phyloP scores from a whole-genome alignment of 2,113 vertebrate species.

The Lagopus muta region DNA sequence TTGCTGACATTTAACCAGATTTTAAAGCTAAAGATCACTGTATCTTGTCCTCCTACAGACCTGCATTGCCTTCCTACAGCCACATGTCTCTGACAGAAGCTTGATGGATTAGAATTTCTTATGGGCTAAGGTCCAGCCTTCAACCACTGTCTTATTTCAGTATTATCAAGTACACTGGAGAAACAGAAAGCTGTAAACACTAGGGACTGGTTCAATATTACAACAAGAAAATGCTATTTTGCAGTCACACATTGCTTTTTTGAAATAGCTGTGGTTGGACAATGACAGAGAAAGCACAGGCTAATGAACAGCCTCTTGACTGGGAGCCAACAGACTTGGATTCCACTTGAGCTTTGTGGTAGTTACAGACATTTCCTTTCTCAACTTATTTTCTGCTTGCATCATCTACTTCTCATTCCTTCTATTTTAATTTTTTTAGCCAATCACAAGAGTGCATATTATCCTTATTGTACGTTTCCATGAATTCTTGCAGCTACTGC shows the following conservation, averaged over 20 bases:
- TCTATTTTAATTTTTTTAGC: neutral
- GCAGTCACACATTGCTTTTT: neutral
- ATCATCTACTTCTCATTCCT: neutral
- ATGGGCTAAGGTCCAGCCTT: neutral
- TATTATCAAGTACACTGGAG: neutral
- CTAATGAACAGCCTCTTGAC: neutral
- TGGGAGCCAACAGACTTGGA: neutral
- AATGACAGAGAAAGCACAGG: neutral
- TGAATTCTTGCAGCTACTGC: neutral
- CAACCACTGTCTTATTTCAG: neutral
- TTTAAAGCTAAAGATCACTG: neutral
- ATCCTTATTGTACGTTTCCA: neutral
- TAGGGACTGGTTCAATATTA: neutral
- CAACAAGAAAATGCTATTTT: fast-evolving
- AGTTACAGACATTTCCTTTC: neutral
- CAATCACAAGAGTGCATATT: neutral
- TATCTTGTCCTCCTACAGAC: neutral
- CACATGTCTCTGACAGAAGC: neutral
- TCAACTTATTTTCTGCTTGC: neutral
- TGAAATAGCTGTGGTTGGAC: neutral
- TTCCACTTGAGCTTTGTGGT: neutral
- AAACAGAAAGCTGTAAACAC: neutral
- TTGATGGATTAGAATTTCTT: neutral
- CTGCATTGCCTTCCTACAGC: neutral
- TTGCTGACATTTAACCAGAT: neutral